Evolutionary conservation across 1,140 invertebrate genomes (phyloP), one percentile per base, ranked within the genome.

Genomic region (Macrostomum lignano): DNA sequence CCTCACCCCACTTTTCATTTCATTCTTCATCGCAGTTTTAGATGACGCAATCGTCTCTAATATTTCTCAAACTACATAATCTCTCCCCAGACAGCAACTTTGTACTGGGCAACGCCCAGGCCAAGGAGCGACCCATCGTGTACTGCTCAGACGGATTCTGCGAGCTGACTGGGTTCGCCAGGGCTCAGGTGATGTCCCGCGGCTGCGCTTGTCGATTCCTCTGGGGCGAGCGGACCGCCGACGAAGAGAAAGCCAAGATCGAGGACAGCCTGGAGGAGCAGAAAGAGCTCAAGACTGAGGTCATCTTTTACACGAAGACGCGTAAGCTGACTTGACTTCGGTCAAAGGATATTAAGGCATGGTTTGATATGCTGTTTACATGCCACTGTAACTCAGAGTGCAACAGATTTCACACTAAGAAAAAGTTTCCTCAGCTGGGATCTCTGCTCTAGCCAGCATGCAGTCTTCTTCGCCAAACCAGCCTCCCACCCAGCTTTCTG

Each of bases 141-240:
- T 91, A 91, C 61, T 91, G 82, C 61, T 84, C 78, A 3, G 81
- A 91, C 67, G 82, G 81, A 31, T 91, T 91, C 64, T 84, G 78
- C 55, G 81, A 88, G 61, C 68, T 91, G 60, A 86, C 79, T 36
- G 79, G 79, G 38, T 84, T 71, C 61, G 66, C 74, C 37, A 66
- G 82, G 39, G 79, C 79, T 24, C 78, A 88, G 62, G 81, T 84
- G 55, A 82, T 82, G 77, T 34, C 32, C 58, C 21, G 10, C 23
- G n/a, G 10, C n/a, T 17, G 17, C 17, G 17, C 10, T n/a, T 91
- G 81, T 62, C 78, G 78, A 58, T 91, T 91, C 55, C 69, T 91
- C 1, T 81, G 79, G 51, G 82, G 81, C 1, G 66, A 69, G 5
- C 76, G 86, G 46, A 88, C 81, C 1, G 66, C 67, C 25, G 74